Evolutionary conservation across 1,140 invertebrate species (phyloP).

Genomic region (Cotesia chilonis): DNA sequence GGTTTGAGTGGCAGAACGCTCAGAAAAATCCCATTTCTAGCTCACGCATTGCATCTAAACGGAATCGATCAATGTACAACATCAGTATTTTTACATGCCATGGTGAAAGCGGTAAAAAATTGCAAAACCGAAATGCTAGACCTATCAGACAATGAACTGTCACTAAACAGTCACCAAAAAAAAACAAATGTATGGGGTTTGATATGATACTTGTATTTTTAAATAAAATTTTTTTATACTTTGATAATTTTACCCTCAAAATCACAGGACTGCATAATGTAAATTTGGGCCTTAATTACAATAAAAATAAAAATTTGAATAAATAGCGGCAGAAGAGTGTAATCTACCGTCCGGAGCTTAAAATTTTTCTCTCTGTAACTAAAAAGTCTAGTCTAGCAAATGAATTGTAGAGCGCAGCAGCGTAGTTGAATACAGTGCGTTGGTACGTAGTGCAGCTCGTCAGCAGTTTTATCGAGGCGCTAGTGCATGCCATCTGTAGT

Average conservation of each 20-base stretch:
- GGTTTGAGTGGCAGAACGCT: slow-evolving; percentile 86
- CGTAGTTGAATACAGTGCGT: slow-evolving; percentile 4
- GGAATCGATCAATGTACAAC: slow-evolving; percentile 41
- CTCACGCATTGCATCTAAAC: slow-evolving; percentile 70
- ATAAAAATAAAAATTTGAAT: not conserved
- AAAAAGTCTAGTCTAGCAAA: not conserved
- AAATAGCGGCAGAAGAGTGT: too few relatives aligned
- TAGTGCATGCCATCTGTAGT: slow-evolving; percentile 11
- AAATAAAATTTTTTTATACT: slow-evolving; percentile 2
- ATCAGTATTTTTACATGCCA: slow-evolving; percentile 50
- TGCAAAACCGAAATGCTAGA: slow-evolving; percentile 44
- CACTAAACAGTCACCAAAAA: not conserved
- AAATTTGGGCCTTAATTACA: not conserved
- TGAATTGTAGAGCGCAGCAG: not conserved
- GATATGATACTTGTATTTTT: slow-evolving; percentile 3
- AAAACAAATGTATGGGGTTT: not conserved
- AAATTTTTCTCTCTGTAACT: not conserved
- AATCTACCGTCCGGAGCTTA: too few relatives aligned
- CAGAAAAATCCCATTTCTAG: slow-evolving; percentile 88
- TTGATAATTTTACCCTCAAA: not conserved
- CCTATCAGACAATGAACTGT: not conserved
- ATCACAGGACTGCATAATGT: not conserved
- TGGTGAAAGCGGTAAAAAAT: slow-evolving; percentile 52
- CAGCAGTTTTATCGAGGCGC: slow-evolving; percentile 24
- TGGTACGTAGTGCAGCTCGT: slow-evolving; percentile 15